Evolutionary conservation across 2,113 vertebrate species (phyloP).

Genomic region (Aptenodytes patagonicus): DNA sequence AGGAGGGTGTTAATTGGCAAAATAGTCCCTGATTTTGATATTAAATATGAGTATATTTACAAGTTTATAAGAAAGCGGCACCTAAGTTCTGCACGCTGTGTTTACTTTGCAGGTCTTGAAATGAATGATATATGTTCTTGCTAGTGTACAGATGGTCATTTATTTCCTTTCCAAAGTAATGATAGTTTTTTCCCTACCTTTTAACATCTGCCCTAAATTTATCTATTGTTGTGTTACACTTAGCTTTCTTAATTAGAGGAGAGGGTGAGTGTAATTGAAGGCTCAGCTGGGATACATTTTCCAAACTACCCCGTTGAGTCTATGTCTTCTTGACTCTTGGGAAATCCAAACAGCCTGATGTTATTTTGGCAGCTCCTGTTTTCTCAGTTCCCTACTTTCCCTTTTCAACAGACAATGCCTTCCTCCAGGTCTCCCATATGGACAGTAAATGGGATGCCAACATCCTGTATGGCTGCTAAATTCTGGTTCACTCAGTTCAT

Average conservation of each 20-base stretch:
- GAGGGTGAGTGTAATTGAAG: not conserved
- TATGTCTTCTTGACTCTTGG: not conserved
- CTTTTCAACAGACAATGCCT: not conserved
- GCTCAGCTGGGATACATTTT: conserved; percentile 18
- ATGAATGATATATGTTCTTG: not conserved
- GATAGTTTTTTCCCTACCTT: not conserved
- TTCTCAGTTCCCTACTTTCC: not conserved
- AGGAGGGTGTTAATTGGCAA: conserved; percentile 56
- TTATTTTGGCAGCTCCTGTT: not conserved
- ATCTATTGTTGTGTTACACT: conserved; percentile 12
- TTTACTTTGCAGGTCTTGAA: conserved; percentile 12
- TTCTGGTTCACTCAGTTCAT: not conserved
- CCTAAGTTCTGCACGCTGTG: not conserved
- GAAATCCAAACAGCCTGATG: not conserved
- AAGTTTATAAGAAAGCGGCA: not conserved
- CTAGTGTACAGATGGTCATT: conserved; percentile 34
- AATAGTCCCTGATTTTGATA: conserved; percentile 14
- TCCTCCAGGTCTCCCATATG: not conserved
- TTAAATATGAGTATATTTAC: conserved; percentile 4
- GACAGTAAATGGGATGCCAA: not conserved
- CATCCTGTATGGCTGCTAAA: not conserved
- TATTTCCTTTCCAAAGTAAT: conserved; percentile 33
- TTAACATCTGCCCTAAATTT: conserved; percentile 35
- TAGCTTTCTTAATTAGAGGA: conserved; percentile 33
- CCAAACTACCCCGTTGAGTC: not conserved